Conservation (phyloP, 2,797 vertebrate genomes). For the Tokudaia muenninki region DNA sequence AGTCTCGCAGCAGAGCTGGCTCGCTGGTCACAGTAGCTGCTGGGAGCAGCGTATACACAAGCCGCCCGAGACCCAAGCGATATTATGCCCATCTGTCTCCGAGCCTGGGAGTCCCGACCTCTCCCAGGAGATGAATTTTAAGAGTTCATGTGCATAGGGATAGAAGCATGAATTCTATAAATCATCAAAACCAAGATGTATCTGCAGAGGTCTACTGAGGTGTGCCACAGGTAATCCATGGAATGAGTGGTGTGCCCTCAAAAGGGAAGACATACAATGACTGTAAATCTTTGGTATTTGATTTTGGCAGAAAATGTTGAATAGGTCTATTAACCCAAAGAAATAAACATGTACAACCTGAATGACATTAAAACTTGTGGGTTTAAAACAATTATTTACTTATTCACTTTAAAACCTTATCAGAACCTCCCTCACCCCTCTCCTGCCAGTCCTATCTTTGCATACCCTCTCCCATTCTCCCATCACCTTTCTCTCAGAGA, state of each 20-base stretch:
- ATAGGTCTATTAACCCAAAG: neutral
- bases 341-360: neutral
- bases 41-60: no score
- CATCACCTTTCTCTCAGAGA: neutral
- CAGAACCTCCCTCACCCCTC: neutral
- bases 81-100: no score
- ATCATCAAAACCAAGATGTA: neutral
- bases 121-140: neutral
- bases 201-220: neutral
- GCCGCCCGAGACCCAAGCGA: no score
- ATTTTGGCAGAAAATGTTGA: neutral
- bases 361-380: neutral
- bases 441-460: neutral
- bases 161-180: neutral
- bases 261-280: neutral
- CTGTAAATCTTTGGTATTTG: neutral
- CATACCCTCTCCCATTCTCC: neutral
- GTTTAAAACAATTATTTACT: neutral
- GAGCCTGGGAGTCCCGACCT: no score
- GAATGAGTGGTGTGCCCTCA: no score
- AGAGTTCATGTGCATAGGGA: neutral
- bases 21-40: no score
- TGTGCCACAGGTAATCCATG: neutral
- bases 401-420: neutral
- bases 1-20: no score